Conservation (phyloP, 2,113 vertebrate species). For the human region GRCh38 chr5:39111001-39111500, state of each 20-base stretch:
- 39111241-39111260: background rate
- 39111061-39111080: background rate
- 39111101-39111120: background rate
- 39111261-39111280: background rate
- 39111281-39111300: background rate
- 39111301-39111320: background rate
- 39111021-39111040: background rate
- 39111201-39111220: background rate
- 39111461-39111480: background rate
- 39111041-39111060: background rate
- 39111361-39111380: background rate
- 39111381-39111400: slow-evolving; percentile 1
- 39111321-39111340: background rate
- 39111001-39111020: background rate
- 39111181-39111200: background rate
- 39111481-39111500: background rate
- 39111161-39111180: background rate
- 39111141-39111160: background rate
- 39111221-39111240: background rate
- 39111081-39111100: background rate
- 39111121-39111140: background rate
- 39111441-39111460: background rate
- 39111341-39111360: background rate
- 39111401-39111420: background rate
- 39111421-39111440: background rate